phyloP scores from a whole-genome alignment of 2,797 vertebrate species.

The Pelochelys cantorii region DNA sequence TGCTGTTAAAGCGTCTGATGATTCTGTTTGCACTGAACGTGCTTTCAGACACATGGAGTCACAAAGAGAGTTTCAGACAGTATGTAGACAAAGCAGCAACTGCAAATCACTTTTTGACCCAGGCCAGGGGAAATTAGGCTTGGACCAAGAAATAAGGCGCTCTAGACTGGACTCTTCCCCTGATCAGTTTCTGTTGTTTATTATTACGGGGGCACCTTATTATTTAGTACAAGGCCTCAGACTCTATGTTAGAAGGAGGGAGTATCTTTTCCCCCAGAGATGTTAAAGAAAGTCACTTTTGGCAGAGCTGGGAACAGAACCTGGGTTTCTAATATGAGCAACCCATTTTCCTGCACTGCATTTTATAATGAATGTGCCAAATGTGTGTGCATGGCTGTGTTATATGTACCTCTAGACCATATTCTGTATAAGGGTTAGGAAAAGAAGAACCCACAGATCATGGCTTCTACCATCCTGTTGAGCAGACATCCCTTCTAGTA shows the following conservation, averaged over 20 bases:
- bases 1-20: neutral
- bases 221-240: neutral
- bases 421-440: neutral
- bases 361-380: neutral
- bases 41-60: neutral
- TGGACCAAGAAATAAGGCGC: neutral
- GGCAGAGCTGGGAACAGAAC: neutral
- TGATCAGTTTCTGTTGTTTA: neutral
- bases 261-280: neutral
- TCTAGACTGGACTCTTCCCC: neutral
- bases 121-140: neutral
- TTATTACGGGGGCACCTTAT: neutral
- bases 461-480: neutral
- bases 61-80: neutral
- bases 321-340: neutral
- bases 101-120: neutral
- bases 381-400: neutral
- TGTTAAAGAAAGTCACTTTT: neutral
- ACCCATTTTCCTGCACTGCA: neutral
- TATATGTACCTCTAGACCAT: neutral
- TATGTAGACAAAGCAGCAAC: neutral
- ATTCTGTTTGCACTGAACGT: neutral
- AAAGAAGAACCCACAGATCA: neutral
- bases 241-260: neutral
- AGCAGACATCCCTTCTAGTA: neutral